phyloP scores from a whole-genome alignment of 2,113 vertebrate species.

The Leucosticte australis region DNA sequence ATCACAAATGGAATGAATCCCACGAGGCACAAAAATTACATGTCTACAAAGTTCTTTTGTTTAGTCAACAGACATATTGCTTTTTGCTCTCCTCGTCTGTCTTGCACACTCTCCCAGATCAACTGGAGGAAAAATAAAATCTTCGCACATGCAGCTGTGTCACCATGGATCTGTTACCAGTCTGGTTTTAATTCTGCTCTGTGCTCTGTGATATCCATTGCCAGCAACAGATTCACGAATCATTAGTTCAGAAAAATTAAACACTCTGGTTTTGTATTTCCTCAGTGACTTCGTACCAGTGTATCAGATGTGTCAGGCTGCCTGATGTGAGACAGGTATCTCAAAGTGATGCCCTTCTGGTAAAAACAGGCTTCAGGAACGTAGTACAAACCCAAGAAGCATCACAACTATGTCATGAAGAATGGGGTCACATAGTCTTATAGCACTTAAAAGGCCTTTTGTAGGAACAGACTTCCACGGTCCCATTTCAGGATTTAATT shows the following conservation, averaged over 20 bases:
- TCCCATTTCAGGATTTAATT: background rate
- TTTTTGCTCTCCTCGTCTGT: slow-evolving; percentile 33
- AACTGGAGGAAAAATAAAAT: slow-evolving; percentile 11
- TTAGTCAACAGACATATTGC: slow-evolving; percentile 35
- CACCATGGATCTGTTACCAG: background rate
- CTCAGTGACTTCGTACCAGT: slow-evolving; percentile 27
- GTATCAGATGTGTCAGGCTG: background rate
- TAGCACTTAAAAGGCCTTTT: background rate
- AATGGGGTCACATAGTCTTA: background rate
- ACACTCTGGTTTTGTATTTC: background rate
- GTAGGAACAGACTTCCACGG: background rate
- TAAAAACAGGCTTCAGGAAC: background rate
- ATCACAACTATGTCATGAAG: background rate
- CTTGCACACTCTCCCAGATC: slow-evolving; percentile 18
- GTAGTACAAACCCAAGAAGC: background rate
- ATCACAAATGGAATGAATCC: slow-evolving; percentile 19
- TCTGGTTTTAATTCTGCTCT: background rate
- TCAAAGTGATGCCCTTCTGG: background rate
- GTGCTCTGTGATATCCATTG: slow-evolving; percentile 22
- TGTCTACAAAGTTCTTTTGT: background rate
- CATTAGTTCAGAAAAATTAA: background rate
- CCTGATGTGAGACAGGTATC: background rate
- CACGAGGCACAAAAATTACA: slow-evolving; percentile 24
- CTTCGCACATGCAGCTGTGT: background rate
- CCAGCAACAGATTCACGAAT: slow-evolving; percentile 54